Base-by-base conservation (phyloP, 2,888 invertebrate genomes). In the Tetragonula carbonaria region DNA sequence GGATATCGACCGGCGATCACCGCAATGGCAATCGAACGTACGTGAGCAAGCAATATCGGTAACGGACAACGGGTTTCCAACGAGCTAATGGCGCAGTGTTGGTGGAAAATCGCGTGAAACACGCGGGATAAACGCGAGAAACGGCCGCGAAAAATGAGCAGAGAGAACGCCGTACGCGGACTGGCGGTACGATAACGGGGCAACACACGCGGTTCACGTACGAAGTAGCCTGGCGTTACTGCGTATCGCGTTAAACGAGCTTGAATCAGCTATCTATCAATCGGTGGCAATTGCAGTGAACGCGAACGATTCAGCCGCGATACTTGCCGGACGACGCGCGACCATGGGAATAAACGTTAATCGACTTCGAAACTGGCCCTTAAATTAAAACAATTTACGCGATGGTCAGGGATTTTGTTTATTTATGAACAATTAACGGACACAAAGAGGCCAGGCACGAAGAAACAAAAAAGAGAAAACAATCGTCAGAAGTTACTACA, bases 1-100 rank as follows among this genome's bases (percentile, higher is more conserved):
- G 33, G 11, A 55, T 80, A 87, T 84, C 82, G 78, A 53, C 72
- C 88, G 63, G 80, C 28, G 83, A 84, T 83, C 82, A 79, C 72
- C 63, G 68, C 53, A 68, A 67, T 62, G 76, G 23, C 68, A 23
- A 11, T 38, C 57, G 50, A 33, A 4, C 53, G 66, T 72, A 72
- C 74, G 82, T 81, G 83, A 76, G 76, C 76, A 65, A 68, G 38
- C 50, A 53, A n/a, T 55, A 63, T 28, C 45, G 55, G 50, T 18
- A 18, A 55, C 71, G 18, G 23, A 16, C 16, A n/a, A 51, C 38
- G 21, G 21, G 21, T 21, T 23, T 23, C 13, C 16, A 16, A 5
- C 70, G 28, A 14, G 28, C 21, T 71, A 71, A 71, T 71, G 71
- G 71, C n/a, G 33, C 2, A n/a, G 8, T 28, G 45, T 45, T 11